A percentile compares a stretch with the other conserved stretches of the same genome.
phyloP scores from a whole-genome alignment of 2,113 vertebrate species.

The Myotis lucifugus region DNA sequence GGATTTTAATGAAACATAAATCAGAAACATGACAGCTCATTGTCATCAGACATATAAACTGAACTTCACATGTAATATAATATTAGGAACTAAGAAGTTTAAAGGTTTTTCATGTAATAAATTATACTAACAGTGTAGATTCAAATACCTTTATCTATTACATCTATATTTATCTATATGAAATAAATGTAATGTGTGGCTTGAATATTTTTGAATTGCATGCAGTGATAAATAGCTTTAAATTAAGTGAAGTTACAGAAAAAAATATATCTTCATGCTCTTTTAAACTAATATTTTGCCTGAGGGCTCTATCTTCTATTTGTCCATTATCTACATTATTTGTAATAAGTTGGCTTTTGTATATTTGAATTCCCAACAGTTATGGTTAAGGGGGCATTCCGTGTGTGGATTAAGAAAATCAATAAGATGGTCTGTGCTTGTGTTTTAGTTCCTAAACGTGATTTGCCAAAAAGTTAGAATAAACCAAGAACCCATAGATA shows the following conservation, averaged over 20 bases:
- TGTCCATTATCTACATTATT: background rate
- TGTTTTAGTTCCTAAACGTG: background rate
- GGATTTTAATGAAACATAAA: slow-evolving; percentile 8
- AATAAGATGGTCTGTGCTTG: background rate
- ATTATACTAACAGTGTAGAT: background rate
- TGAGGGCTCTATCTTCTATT: background rate
- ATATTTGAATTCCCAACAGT: background rate
- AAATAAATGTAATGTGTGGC: background rate
- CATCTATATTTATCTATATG: background rate
- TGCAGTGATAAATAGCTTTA: background rate
- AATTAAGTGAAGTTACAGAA: background rate
- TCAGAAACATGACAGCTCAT: slow-evolving; percentile 8
- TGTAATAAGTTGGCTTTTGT: slow-evolving; percentile 18
- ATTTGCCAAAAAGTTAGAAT: background rate
- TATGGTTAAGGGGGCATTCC: background rate
- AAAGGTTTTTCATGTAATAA: background rate
- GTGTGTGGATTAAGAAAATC: slow-evolving; percentile 29
- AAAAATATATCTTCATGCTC: background rate
- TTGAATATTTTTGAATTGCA: background rate
- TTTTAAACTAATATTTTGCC: slow-evolving; percentile 32
- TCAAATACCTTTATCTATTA: background rate
- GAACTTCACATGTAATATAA: background rate
- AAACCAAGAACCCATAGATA: background rate
- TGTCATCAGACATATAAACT: background rate
- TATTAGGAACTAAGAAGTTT: slow-evolving; percentile 14